phyloP scores from a whole-genome alignment of 1,140 invertebrate species.

The Pseudomyrmex sp. region DNA sequence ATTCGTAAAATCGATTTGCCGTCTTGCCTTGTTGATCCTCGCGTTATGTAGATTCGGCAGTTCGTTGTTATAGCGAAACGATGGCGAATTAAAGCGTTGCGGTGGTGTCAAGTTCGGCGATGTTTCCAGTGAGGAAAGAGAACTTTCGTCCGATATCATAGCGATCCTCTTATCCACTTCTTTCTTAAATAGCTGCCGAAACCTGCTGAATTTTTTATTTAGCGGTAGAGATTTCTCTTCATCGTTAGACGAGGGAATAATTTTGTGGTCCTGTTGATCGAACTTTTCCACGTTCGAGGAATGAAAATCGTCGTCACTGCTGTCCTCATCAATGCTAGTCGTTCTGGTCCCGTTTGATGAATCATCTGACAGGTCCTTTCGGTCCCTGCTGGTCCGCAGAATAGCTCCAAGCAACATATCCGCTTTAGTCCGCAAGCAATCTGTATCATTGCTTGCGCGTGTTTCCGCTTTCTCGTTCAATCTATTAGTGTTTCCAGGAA shows the following conservation, averaged over 20 bases:
- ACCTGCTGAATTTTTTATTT: slow-evolving; percentile 79
- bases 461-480: slow-evolving; percentile 31
- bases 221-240: slow-evolving; percentile 76
- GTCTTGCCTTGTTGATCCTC: slow-evolving; percentile 54
- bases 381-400: slow-evolving; percentile 80
- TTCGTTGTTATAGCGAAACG: slow-evolving; percentile 45
- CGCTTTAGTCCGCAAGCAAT: slow-evolving; percentile 82
- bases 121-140: not conserved
- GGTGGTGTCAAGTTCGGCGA: slow-evolving; percentile 7
- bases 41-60: slow-evolving; percentile 56
- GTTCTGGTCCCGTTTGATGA: slow-evolving; percentile 70
- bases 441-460: slow-evolving; percentile 38
- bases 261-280: slow-evolving; percentile 49
- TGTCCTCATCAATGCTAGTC: slow-evolving; percentile 49
- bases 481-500: slow-evolving; percentile 13
- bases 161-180: slow-evolving; percentile 74
- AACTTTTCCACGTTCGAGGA: slow-evolving; percentile 3
- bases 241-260: slow-evolving; percentile 64
- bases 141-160: slow-evolving; percentile 32
- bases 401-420: slow-evolving; percentile 86
- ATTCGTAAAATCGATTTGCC: slow-evolving; percentile 66
- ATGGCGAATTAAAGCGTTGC: slow-evolving; percentile 47
- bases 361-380: slow-evolving; percentile 68
- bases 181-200: slow-evolving; percentile 80
- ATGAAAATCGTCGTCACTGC: slow-evolving; percentile 41